Evolutionary conservation across 1,140 invertebrate species (phyloP).

Genomic region (Hypsibius dujardini): DNA sequence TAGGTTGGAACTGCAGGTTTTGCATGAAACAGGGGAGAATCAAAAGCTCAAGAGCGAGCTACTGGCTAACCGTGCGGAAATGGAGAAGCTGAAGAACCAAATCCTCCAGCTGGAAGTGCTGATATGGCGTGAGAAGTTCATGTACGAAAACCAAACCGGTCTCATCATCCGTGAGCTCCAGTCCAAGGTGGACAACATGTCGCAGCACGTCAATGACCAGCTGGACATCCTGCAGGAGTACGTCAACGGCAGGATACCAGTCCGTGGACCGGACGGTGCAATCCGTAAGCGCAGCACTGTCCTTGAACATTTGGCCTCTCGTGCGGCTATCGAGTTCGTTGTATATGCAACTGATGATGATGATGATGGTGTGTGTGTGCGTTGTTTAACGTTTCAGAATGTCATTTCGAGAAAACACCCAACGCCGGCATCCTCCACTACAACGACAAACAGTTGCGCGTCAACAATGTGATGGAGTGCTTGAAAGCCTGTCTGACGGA

Average conservation of each 20-base stretch:
- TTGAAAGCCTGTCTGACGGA: slow-evolving; percentile 12
- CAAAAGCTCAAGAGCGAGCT: slow-evolving; percentile 16
- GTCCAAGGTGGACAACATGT: slow-evolving; percentile 16
- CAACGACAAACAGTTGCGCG: slow-evolving; percentile 15
- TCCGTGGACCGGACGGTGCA: slow-evolving; percentile 5
- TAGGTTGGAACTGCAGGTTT: slow-evolving; percentile 15
- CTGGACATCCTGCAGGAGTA: slow-evolving; percentile 17
- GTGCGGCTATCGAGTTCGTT: not conserved
- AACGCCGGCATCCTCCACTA: slow-evolving; percentile 15
- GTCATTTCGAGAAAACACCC: slow-evolving; percentile 16
- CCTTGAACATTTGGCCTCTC: too few species aligned
- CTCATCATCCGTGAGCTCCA: slow-evolving; percentile 13
- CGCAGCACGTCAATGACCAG: slow-evolving; percentile 16
- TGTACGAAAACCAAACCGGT: slow-evolving; percentile 16
- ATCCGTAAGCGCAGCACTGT: not conserved
- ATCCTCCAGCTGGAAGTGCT: slow-evolving; percentile 14
- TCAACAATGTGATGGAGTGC: slow-evolving; percentile 17
- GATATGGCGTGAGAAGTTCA: slow-evolving; percentile 15
- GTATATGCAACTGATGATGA: not conserved
- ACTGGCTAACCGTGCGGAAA: slow-evolving; percentile 10
- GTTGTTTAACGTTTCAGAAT: slow-evolving; percentile 3
- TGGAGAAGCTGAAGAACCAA: slow-evolving; percentile 17
- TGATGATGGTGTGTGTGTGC: not conserved
- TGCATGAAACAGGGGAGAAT: slow-evolving; percentile 15
- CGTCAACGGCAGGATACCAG: slow-evolving; percentile 11